Base-by-base conservation (phyloP, 2,113 vertebrate genomes). In the Thryonomys swinderianus region DNA sequence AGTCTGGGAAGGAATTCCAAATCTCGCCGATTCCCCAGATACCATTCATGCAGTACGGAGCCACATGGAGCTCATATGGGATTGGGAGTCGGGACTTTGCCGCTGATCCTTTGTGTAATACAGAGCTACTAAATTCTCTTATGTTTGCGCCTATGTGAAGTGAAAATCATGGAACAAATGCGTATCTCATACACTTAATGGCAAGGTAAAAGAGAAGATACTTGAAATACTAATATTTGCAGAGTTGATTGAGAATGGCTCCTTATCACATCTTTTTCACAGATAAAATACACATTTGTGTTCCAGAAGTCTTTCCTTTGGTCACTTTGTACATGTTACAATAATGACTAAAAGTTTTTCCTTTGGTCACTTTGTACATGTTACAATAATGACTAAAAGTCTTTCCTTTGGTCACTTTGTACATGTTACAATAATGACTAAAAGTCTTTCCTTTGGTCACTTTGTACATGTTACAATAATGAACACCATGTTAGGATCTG, bases 351-450 rank as follows among this genome's bases (percentile, higher is more conserved):
- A n/a, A 88, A 91, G 40, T 48, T 53, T 66, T 27, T 91, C 55
- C 32, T 40, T 81, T 84, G 30, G 42, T 45, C 37, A 23, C n/a
- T n/a, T n/a, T n/a, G n/a, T n/a, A n/a, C n/a, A n/a, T n/a, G n/a
- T n/a, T n/a, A n/a, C n/a, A n/a, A n/a, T n/a, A n/a, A n/a, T n/a
- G n/a, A n/a, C n/a, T n/a, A n/a, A n/a, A n/a, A n/a, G n/a, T n/a
- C n/a, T n/a, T n/a, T n/a, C n/a, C n/a, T n/a, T n/a, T n/a, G n/a
- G n/a, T n/a, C n/a, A n/a, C 27, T 90, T 5, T 23, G 4, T 67
- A 37, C 30, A 66, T 95, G 57, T 76, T n/a, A 27, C 76, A 88
- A 64, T 81, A 92, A 61, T 81, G 82, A 67, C n/a, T n/a, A n/a
- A n/a, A n/a, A n/a, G n/a, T n/a, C n/a, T n/a, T n/a, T n/a, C n/a